Percentiles rank a stretch among this genome's conserved stretches.
Evolutionary conservation across 2,113 vertebrate genomes (phyloP).

Genomic region (Campylomormyrus numenius): DNA sequence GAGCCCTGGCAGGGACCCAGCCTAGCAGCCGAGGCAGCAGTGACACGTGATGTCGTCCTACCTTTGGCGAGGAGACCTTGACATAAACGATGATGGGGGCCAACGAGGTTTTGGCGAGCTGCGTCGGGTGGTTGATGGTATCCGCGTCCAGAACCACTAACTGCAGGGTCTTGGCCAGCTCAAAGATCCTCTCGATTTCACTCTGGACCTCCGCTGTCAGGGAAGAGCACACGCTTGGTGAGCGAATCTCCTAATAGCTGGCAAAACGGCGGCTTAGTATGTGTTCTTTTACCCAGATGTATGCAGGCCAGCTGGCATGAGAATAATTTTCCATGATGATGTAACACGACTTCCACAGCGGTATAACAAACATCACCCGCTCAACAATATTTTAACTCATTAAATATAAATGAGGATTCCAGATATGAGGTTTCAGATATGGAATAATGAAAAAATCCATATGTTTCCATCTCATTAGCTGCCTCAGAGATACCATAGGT

Average conservation of each 20-base stretch:
- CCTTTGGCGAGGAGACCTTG: conserved; percentile 95
- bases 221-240: not conserved
- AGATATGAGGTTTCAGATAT: not conserved
- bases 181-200: conserved; percentile 93
- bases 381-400: not conserved
- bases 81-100: conserved; percentile 92
- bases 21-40: not conserved
- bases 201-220: conserved; percentile 86
- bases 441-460: not conserved
- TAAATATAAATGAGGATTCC: not conserved
- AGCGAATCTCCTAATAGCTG: not conserved
- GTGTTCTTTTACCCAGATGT: not conserved
- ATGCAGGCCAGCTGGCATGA: not conserved
- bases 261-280: not conserved
- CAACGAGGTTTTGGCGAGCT: conserved; percentile 91
- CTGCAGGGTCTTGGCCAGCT: conserved; percentile 91
- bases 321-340: not conserved
- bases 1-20: not conserved
- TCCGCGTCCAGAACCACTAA: conserved; percentile 88
- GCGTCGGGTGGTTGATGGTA: conserved; percentile 92
- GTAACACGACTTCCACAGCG: not conserved
- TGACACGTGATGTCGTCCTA: conserved; percentile 29
- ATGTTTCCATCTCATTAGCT: not conserved
- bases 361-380: not conserved
- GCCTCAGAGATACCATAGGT: not conserved